Conservation (phyloP, 2,113 vertebrate species). For the Rhodinocichla rosea region DNA sequence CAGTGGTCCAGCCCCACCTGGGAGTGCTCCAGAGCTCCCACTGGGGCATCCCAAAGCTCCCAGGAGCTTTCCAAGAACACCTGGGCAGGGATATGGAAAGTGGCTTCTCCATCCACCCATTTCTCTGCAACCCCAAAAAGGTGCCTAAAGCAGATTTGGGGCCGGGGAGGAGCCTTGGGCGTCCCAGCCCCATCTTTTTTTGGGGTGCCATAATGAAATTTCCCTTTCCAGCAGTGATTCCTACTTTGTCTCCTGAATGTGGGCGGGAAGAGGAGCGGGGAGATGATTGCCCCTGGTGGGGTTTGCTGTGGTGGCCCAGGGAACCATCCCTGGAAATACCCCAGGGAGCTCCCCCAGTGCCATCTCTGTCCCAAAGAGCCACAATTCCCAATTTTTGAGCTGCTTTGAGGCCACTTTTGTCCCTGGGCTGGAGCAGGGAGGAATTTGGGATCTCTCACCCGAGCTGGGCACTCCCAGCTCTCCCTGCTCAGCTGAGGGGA, state of each 20-base stretch:
- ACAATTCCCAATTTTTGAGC: neutral
- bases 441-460: neutral
- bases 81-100: neutral
- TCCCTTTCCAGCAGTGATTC: neutral
- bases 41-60: neutral
- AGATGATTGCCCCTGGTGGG: accelerated
- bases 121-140: neutral
- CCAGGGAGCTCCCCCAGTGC: neutral
- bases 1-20: accelerated
- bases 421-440: neutral
- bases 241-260: accelerated
- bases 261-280: neutral
- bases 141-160: no score
- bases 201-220: accelerated
- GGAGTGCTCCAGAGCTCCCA: neutral
- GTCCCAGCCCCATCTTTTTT: neutral
- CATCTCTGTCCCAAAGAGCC: accelerated
- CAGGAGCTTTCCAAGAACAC: neutral
- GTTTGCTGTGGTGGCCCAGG: neutral
- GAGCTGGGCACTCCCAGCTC: neutral
- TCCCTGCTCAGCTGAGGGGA: accelerated
- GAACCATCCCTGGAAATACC: no score
- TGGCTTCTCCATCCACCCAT: neutral
- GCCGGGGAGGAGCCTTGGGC: accelerated
- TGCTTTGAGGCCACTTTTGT: neutral